A percentile compares a stretch with the other conserved stretches of the same genome.
phyloP scores from a whole-genome alignment of 2,888 invertebrate genomes.

The Podotricha telesiphe region DNA sequence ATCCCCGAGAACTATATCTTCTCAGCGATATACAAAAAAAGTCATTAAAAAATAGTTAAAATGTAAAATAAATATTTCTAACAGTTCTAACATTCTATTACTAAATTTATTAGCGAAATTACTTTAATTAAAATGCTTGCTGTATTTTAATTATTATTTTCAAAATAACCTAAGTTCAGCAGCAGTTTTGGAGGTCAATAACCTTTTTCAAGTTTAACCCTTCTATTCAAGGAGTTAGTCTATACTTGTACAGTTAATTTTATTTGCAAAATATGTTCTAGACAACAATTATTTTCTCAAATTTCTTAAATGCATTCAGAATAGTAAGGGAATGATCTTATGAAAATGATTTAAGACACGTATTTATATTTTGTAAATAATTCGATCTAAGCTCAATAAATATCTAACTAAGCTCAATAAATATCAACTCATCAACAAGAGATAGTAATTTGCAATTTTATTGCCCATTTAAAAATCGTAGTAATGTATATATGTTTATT shows the following conservation, averaged over 20 bases:
- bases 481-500: too few species aligned
- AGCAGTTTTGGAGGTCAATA: neutral
- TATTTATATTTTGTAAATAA: neutral
- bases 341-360: neutral
- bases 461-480: too few species aligned
- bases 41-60: too few species aligned
- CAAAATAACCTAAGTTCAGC: neutral
- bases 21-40: too few species aligned
- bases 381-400: too few species aligned
- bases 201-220: neutral
- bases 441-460: too few species aligned
- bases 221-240: neutral
- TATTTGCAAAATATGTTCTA: neutral
- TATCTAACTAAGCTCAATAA: too few species aligned
- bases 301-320: constrained; percentile 2
- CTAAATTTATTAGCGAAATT: neutral
- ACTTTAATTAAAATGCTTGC: constrained; percentile 12
- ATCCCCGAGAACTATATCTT: too few species aligned
- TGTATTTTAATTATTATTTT: constrained; percentile 20
- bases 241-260: neutral
- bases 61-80: too few species aligned
- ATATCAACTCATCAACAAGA: too few species aligned
- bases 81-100: too few species aligned
- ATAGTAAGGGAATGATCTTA: neutral
- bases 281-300: constrained; percentile 2